A percentile compares a stretch with the other conserved stretches of the same genome.
phyloP scores from a whole-genome alignment of 2,113 vertebrate genomes.

The Aepyceros melampus region DNA sequence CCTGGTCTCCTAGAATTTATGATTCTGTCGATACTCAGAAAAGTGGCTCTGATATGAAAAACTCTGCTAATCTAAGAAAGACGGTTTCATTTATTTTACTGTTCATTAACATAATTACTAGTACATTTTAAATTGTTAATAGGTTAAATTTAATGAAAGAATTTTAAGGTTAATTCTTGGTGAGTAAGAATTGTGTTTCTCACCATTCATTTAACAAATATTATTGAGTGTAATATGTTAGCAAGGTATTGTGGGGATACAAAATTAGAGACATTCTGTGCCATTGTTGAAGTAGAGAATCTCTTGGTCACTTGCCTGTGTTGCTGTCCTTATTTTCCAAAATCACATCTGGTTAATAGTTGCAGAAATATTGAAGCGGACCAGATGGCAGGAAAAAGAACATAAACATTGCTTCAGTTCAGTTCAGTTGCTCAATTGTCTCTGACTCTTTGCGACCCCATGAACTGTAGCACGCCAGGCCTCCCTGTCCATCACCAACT shows the following conservation, averaged over 20 bases:
- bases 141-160: slow-evolving; percentile 12
- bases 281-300: not conserved
- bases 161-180: not conserved
- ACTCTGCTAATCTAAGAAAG: not conserved
- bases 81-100: not conserved
- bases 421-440: too few relatives aligned
- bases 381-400: not conserved
- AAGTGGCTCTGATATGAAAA: not conserved
- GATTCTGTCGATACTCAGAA: not conserved
- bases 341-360: not conserved
- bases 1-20: not conserved
- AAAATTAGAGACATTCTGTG: not conserved
- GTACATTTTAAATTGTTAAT: slow-evolving; percentile 38
- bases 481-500: too few relatives aligned
- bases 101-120: not conserved
- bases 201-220: not conserved
- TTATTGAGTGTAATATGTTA: not conserved
- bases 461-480: too few relatives aligned
- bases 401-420: not conserved
- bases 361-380: not conserved
- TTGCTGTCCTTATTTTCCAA: not conserved
- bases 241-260: not conserved
- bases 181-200: slow-evolving; percentile 1
- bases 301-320: not conserved
- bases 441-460: too few relatives aligned